Evolutionary conservation across 2,797 vertebrate species (phyloP).

Genomic region (Ptychadena robeensis): DNA sequence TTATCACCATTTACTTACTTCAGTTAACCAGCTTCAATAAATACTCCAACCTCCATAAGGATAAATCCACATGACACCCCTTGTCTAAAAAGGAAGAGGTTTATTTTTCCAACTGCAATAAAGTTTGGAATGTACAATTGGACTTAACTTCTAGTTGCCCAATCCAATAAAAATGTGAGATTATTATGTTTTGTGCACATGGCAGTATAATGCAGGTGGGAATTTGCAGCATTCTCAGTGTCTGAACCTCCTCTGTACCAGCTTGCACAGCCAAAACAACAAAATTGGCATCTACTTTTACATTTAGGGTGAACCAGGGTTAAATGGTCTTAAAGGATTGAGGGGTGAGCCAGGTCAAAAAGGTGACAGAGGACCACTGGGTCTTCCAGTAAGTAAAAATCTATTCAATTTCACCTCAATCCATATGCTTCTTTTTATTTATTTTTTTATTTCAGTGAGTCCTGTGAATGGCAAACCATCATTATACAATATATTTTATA

Average conservation of each 20-base stretch:
- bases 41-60: not conserved
- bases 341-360: slow-evolving; percentile 96
- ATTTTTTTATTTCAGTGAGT: slow-evolving; percentile 63
- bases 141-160: not conserved
- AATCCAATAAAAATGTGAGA: not conserved
- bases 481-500: slow-evolving; percentile 40
- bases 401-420: slow-evolving; percentile 76
- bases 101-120: not conserved
- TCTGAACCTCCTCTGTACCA: slow-evolving; percentile 73
- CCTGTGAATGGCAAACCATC: slow-evolving; percentile 14
- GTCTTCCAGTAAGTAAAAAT: slow-evolving; percentile 95
- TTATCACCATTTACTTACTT: too few species aligned
- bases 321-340: slow-evolving; percentile 93
- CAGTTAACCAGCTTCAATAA: not conserved
- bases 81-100: not conserved
- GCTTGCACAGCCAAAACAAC: slow-evolving; percentile 72
- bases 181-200: slow-evolving; percentile 38
- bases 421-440: slow-evolving; percentile 72
- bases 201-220: slow-evolving; percentile 69
- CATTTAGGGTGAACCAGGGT: slow-evolving; percentile 93
- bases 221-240: slow-evolving; percentile 72
- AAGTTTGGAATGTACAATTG: not conserved
- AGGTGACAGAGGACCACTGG: slow-evolving; percentile 96
- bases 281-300: slow-evolving; percentile 82
- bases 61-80: not conserved